Evolutionary conservation across 2,888 invertebrate species (phyloP).

Genomic region (Iselma pallidipennis): DNA sequence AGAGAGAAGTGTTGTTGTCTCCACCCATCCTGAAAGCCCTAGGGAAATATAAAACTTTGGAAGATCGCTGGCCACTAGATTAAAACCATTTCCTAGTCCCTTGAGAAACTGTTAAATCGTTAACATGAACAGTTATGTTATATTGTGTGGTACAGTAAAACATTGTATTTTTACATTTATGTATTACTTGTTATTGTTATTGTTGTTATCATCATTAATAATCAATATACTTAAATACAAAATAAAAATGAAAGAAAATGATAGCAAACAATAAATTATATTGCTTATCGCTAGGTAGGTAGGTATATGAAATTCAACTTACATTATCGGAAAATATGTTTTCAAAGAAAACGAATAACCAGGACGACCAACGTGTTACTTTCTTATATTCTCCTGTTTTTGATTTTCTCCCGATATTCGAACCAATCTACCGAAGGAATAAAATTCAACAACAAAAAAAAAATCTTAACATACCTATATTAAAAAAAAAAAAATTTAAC

Average conservation of each 20-base stretch:
- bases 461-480: too few relatives aligned
- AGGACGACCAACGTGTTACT: too few relatives aligned
- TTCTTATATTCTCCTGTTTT: too few relatives aligned
- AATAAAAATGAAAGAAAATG: too few relatives aligned
- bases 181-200: background rate
- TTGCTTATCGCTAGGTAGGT: conserved; percentile 6
- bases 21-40: conserved; percentile 33
- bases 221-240: too few relatives aligned
- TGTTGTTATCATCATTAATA: conserved; percentile 5
- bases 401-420: too few relatives aligned
- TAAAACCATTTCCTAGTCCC: conserved; percentile 43
- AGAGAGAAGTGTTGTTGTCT: conserved; percentile 26
- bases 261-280: conserved; percentile 7
- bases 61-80: conserved; percentile 49
- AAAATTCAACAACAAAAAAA: background rate
- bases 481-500: too few relatives aligned
- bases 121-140: conserved; percentile 41
- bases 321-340: too few relatives aligned
- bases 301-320: too few relatives aligned
- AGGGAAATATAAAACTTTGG: conserved; percentile 50
- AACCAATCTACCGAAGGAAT: too few relatives aligned
- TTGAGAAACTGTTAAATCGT: conserved; percentile 43
- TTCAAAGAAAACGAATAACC: too few relatives aligned
- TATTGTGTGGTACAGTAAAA: conserved; percentile 6
- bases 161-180: background rate